Evolutionary conservation across 2,113 vertebrate genomes (phyloP).

Genomic region (Microtus ochrogaster): DNA sequence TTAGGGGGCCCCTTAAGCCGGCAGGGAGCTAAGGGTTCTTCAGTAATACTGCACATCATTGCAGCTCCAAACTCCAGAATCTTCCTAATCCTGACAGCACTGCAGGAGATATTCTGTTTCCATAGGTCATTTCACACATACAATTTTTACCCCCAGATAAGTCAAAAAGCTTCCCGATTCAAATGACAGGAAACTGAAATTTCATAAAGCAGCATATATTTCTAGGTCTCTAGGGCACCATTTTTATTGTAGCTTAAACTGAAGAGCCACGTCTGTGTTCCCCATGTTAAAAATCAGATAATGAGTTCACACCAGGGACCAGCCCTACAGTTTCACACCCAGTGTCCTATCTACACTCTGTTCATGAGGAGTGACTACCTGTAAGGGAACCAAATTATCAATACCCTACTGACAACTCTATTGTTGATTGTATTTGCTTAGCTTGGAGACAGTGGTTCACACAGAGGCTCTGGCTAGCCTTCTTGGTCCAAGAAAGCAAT

Average conservation of each 20-base stretch:
- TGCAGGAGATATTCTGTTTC: slow-evolving; percentile 55
- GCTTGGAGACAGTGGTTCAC: neutral
- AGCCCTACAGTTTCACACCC: slow-evolving; percentile 43
- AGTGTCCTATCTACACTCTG: slow-evolving; percentile 20
- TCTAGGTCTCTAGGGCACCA: neutral
- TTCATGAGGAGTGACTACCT: slow-evolving; percentile 1
- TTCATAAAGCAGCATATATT: neutral
- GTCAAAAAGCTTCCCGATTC: slow-evolving; percentile 17
- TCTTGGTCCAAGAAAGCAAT: neutral
- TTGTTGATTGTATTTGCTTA: neutral
- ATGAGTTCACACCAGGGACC: slow-evolving; percentile 25
- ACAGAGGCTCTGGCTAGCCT: neutral
- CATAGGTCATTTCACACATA: slow-evolving; percentile 54
- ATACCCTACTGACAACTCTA: no score
- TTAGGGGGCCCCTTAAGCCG: slow-evolving; percentile 3
- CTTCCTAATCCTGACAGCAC: slow-evolving; percentile 41
- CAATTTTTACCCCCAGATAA: slow-evolving; percentile 50
- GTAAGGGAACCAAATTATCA: slow-evolving; percentile 8
- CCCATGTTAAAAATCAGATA: slow-evolving; percentile 4
- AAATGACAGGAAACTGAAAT: slow-evolving; percentile 16
- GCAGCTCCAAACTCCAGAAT: slow-evolving; percentile 36
- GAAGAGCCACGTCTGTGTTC: neutral
- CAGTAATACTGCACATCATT: neutral
- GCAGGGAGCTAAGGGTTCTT: neutral
- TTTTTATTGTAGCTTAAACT: slow-evolving; percentile 2